These are phyloP conservation scores for Rhodinocichla rosea DNA, from an alignment of 2,113 vertebrate species.

Conservation along the genomic window DNA sequence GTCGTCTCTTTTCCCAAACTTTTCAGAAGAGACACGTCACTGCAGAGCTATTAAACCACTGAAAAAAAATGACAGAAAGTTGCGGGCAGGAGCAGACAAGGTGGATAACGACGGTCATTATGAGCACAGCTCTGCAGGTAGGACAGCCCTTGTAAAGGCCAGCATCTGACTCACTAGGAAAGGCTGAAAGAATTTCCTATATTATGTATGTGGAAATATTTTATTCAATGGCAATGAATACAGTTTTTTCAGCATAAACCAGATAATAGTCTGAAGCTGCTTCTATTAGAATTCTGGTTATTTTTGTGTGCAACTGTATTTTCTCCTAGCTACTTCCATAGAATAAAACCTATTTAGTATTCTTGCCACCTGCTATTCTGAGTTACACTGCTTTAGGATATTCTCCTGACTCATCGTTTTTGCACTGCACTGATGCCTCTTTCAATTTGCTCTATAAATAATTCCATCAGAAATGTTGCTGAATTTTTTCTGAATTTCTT, in stretches of 20 bases:
- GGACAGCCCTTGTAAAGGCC: not conserved
- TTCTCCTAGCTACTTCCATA: not conserved
- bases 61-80: constrained; percentile 52
- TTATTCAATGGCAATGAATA: not conserved
- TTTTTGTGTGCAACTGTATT: not conserved
- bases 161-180: not conserved
- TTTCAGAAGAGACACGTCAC: not conserved
- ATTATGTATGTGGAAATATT: not conserved
- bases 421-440: not conserved
- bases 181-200: not conserved
- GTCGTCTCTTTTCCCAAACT: not conserved
- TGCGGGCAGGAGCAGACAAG: constrained; percentile 33
- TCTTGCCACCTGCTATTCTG: not conserved
- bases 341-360: not conserved
- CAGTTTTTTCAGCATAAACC: not conserved
- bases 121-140: constrained; percentile 85
- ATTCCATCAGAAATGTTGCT: not conserved
- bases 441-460: not conserved
- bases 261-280: not conserved
- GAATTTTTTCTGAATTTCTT: not conserved
- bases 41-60: not conserved
- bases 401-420: constrained; percentile 11
- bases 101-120: constrained; percentile 86
- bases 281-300: not conserved
- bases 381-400: not conserved